Base-by-base conservation (phyloP, 2,888 invertebrate species). In the Catocala fraxini region DNA sequence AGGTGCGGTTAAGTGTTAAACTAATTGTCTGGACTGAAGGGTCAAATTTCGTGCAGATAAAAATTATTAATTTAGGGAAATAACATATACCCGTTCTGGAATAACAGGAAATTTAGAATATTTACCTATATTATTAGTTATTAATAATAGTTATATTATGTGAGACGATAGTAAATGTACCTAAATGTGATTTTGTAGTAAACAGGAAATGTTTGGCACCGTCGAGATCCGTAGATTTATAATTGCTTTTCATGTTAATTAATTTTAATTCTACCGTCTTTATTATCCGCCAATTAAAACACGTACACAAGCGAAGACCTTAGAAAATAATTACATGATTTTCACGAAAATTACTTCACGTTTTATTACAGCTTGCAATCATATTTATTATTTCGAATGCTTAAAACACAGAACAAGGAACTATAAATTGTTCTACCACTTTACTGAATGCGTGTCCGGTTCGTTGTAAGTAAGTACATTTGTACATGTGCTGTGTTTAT, bases 171-270 rank as follows among this genome's bases (percentile, higher is more conserved):
- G 68, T 67, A 56, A 57, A 67, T 63, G 55, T 62, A 72, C 65
- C 60, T 76, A 71, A 71, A 68, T 67, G 59, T 56, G 76, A 76
- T 68, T 61, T 61, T 53, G 58, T 52, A 65, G 65, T 60, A 73
- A 78, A 79, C 80, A 80, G 80, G 80, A 80, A 79, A 73, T 68
- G 53, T 64, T 56, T 63, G 46, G 55, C 61, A 47, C 56, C 51
- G 51, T 51, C 51, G 48, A 63, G 74, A 75, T 77, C 66, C 52
- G 48, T 71, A 62, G 59, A 71, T 73, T 65, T 77, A 62, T 72
- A 66, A 71, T 75, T 73, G 66, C 65, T 71, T 73, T 73, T 73
- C 61, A 62, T 62, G 63, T 65, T 73, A 71, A 73, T 75, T 71
- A 73, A 71, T 59, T 73, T 61, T 76, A 63, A 66, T 68, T 69